Base-by-base conservation (phyloP, 2,113 vertebrate genomes). In the Cnemophilus loriae region DNA sequence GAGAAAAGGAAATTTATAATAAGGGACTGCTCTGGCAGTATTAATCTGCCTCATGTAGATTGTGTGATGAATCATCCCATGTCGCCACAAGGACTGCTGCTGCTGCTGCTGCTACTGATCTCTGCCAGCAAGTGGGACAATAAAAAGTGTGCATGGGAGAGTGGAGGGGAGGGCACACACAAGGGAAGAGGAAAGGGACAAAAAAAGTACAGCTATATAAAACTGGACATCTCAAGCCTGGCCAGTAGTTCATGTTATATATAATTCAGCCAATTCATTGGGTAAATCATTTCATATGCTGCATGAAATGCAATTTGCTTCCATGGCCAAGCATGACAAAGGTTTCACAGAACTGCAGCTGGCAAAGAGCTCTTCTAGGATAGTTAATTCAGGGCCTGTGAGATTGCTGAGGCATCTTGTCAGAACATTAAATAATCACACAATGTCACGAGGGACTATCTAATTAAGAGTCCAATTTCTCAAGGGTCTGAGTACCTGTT, bases 231-330 rank as follows among this genome's bases (percentile, higher is more conserved):
- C 64, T 59, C 56, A 65, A 70, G 37, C 55, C 75, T 56, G 22
- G 37, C 20, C 15, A 33, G 69, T 75, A 75, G 77, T 50, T 87
- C 8, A 0, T 65, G 69, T 92, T 87, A 42, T 76, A 73, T 85
- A 65, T 87, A 82, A 86, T 78, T 92, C 86, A 81, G 37, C 16
- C 60, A 84, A 53, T 81, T 95, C 75, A 33, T 69, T 84, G 76
- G 16, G 27, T 68, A 94, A 96, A 94, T 92, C 41, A 50, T 92
- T 94, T 95, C 80, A 69, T 87, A 71, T 88, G 79, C 73, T 96
- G 69, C 80, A 84, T 89, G 61, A 96, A 96, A 94, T 92, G 83
- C 77, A 96, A 94, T 95, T 96, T 93, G 74, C 77, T 92, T 94
- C 86, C 57, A 95, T 84, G 92, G 76, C n/a, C 80, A 78, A 92